Percentiles rank a stretch among this genome's conserved stretches.
Conservation (phyloP, 2,797 vertebrate genomes). For the Rachycentron canadum region DNA sequence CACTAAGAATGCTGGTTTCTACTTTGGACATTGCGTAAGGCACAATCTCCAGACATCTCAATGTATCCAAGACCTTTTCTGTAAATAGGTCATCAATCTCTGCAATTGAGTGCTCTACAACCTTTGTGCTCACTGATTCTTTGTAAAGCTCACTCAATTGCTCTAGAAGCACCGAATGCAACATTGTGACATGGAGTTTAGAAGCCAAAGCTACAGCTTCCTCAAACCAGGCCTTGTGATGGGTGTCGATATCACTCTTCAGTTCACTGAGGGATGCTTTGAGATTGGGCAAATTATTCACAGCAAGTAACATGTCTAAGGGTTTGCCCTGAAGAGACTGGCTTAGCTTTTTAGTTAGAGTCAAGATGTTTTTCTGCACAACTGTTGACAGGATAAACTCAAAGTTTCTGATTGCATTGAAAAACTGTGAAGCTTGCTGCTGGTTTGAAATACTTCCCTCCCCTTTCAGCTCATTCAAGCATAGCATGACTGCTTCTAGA, state of each 20-base stretch:
- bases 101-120: slow-evolving; percentile 79
- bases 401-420: slow-evolving; percentile 79
- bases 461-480: slow-evolving; percentile 80
- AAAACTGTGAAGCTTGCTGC: slow-evolving; percentile 77
- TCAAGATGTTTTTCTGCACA: slow-evolving; percentile 82
- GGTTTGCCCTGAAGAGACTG: slow-evolving; percentile 85
- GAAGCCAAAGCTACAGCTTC: slow-evolving; percentile 81
- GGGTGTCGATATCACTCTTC: slow-evolving; percentile 73
- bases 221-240: slow-evolving; percentile 86
- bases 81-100: slow-evolving; percentile 84
- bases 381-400: slow-evolving; percentile 85
- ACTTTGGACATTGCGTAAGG: slow-evolving; percentile 89
- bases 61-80: slow-evolving; percentile 80
- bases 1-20: slow-evolving; percentile 82
- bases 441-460: slow-evolving; percentile 64
- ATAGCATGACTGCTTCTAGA: slow-evolving; percentile 79
- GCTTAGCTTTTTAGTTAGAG: slow-evolving; percentile 80
- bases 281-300: slow-evolving; percentile 77
- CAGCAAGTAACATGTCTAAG: slow-evolving; percentile 82
- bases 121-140: slow-evolving; percentile 77
- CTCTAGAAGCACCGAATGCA: slow-evolving; percentile 82
- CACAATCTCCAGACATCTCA: slow-evolving; percentile 89
- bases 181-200: slow-evolving; percentile 76
- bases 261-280: slow-evolving; percentile 76
- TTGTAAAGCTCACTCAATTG: slow-evolving; percentile 84